Conservation (phyloP, 2,113 vertebrate genomes). For the Tychaedon coryphoeus region DNA sequence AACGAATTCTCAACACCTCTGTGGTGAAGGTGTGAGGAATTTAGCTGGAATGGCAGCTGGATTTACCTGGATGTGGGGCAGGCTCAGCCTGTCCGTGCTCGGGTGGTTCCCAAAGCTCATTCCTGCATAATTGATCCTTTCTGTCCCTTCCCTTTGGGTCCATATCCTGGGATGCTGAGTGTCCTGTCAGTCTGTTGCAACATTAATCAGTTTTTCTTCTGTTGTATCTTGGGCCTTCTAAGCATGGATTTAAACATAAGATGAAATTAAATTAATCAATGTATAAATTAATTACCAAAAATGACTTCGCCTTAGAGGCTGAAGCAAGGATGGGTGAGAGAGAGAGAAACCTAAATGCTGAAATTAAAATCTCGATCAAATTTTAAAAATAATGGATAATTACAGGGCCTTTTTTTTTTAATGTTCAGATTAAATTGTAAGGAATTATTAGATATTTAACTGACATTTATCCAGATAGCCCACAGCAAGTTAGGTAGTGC, state of each 20-base stretch:
- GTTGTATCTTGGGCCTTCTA: background rate
- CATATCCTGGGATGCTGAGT: fast-evolving
- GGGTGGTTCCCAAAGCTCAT: background rate
- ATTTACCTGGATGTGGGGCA: background rate
- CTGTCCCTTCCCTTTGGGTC: background rate
- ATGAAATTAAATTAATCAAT: constrained; percentile 58
- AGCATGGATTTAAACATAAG: background rate
- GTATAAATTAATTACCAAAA: constrained; percentile 58
- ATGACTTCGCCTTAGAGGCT: constrained; percentile 40
- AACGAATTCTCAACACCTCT: fast-evolving
- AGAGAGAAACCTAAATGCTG: background rate
- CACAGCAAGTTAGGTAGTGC: constrained; percentile 67
- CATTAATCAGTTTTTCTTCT: background rate
- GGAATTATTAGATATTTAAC: constrained; percentile 70
- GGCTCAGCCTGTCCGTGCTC: background rate
- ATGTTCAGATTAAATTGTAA: constrained; percentile 59
- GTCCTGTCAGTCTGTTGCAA: background rate
- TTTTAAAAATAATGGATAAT: constrained; percentile 70
- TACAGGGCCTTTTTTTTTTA: constrained; percentile 10
- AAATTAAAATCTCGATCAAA: constrained; percentile 64
- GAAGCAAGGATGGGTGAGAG: background rate
- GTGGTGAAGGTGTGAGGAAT: background rate
- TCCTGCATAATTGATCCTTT: background rate
- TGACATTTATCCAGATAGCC: constrained; percentile 74
- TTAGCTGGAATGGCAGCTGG: background rate